Evolutionary conservation across 2,888 invertebrate species (phyloP), one percentile per base, ranked within the genome.

Genomic region (Peribatodes rhomboidaria): DNA sequence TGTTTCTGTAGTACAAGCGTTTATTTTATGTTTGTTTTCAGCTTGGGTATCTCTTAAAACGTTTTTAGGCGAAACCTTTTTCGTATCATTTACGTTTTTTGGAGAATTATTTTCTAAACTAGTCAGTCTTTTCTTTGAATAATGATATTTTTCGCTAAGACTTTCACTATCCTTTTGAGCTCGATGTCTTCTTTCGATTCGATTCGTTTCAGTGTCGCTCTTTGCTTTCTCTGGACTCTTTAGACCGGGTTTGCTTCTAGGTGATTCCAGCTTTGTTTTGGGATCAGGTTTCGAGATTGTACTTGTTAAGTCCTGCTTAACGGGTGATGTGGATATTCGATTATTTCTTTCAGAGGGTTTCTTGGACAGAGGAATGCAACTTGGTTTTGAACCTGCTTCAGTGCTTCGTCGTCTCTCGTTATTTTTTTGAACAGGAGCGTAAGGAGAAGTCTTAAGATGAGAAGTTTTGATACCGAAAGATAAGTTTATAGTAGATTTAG

Each of bases 51-150:
- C 85, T 78, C 83, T 90, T 75, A 87, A 76, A 79, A 81, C 79
- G 82, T 83, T 82, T 86, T 88, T 88, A 80, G 86, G 81, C 73
- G 81, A 84, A 81, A 79, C 76, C 73, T 84, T 87, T 79, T 82
- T 88, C 81, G 82, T 83, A 80, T 85, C 84, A 79, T 84, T 88
- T 79, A 81, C 83, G 81, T 87, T 84, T 86, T 83, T 90, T 77
- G 87, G 80, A 86, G 87, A 91, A 87, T 85, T 90, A 85, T 89
- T 86, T 78, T 87, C 92, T 93, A 93, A 87, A 87, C 92, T 93
- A 93, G 89, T 93, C 93, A 93, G 93, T 93, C 93, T 93, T 93
- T 92, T 92, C 86, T 92, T 93, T 86, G 89, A 90, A 91, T 90
- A 82, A 87, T 91, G 90, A 92, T 91, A 90, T 90, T 91, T 93